These are phyloP conservation scores for Engystomops pustulosus DNA, from an alignment of 2,113 vertebrate genomes.

Conservation along the genomic window DNA sequence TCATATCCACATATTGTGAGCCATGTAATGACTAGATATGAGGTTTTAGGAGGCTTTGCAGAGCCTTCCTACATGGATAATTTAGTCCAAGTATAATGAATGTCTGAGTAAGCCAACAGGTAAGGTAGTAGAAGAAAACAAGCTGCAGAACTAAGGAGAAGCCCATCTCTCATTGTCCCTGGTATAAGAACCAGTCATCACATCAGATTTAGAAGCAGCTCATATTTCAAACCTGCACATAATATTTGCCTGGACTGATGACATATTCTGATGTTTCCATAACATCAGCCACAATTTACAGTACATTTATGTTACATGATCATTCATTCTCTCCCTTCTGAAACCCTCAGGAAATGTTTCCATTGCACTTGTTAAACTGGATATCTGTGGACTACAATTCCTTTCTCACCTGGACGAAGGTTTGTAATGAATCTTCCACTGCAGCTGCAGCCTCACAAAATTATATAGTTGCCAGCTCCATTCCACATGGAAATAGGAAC, in stretches of 20 bases:
- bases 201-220: not conserved
- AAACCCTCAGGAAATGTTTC: constrained; percentile 44
- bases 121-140: not conserved
- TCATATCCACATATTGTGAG: too few species aligned
- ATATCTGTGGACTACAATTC: constrained; percentile 44
- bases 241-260: constrained; percentile 27
- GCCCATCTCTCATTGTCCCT: not conserved
- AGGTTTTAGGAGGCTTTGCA: not conserved
- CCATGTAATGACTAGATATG: not conserved
- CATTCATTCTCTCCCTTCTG: constrained; percentile 33
- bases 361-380: constrained; percentile 45
- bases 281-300: constrained; percentile 32
- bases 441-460: constrained; percentile 39
- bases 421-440: constrained; percentile 44
- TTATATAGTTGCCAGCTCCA: constrained; percentile 26
- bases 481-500: constrained; percentile 26
- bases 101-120: not conserved
- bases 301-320: constrained; percentile 31
- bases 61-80: not conserved
- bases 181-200: constrained; percentile 5
- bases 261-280: constrained; percentile 37
- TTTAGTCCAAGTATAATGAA: not conserved
- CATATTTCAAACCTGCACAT: not conserved
- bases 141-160: not conserved
- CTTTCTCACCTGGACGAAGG: constrained; percentile 45